phyloP scores from a whole-genome alignment of 2,888 invertebrate species.

The Meloe dianella region DNA sequence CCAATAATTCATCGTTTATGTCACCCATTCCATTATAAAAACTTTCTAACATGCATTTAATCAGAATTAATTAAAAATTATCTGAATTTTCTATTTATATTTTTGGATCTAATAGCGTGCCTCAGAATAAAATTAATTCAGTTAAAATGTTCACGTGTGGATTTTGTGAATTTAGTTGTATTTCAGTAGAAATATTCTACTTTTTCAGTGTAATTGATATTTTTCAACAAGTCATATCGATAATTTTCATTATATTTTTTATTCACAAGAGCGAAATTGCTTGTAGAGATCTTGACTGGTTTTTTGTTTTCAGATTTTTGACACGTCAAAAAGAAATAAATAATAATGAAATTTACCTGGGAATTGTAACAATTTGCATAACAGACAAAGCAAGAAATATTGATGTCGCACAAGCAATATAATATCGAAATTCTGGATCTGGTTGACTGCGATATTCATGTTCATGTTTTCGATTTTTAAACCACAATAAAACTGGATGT shows the following conservation, averaged over 20 bases:
- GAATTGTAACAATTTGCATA: conserved; percentile 80
- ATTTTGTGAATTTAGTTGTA: neutral
- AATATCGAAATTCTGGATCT: conserved; percentile 85
- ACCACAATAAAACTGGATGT: conserved; percentile 82
- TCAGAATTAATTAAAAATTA: neutral
- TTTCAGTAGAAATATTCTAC: neutral
- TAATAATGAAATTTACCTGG: conserved; percentile 66
- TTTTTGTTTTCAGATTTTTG: neutral
- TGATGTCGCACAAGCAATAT: conserved; percentile 78
- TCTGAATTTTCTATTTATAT: neutral
- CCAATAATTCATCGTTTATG: too few species aligned
- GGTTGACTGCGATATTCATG: conserved; percentile 77
- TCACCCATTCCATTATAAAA: neutral
- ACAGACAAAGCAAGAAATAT: conserved; percentile 79
- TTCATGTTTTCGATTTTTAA: conserved; percentile 77
- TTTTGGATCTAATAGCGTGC: neutral
- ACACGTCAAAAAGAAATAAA: neutral
- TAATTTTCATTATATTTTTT: too few species aligned
- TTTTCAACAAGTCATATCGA: too few species aligned
- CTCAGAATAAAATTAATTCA: neutral
- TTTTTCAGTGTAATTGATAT: too few species aligned
- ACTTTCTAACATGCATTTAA: neutral
- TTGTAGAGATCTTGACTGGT: too few species aligned
- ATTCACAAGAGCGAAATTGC: too few species aligned
- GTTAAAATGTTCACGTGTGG: neutral